phyloP scores from a whole-genome alignment of 2,888 invertebrate species.

The Hirtodrosophila confusa region DNA sequence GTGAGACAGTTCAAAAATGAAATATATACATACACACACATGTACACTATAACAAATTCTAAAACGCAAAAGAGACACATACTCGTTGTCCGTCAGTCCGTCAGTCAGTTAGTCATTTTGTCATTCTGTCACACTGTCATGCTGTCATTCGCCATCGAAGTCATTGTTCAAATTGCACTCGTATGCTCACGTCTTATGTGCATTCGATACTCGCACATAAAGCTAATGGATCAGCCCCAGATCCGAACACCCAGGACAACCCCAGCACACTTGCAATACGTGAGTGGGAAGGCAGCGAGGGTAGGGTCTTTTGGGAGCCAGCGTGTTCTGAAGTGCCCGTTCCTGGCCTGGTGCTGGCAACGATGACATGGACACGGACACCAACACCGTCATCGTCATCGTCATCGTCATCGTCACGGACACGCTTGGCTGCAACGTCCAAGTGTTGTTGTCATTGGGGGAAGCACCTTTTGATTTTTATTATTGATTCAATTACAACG shows the following conservation, averaged over 20 bases:
- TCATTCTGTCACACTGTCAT: slow-evolving; percentile 23
- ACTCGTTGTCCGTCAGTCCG: slow-evolving; percentile 35
- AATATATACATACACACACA: slow-evolving; percentile 59
- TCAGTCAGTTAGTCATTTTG: slow-evolving; percentile 7
- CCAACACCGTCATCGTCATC: not conserved
- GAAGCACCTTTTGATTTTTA: slow-evolving; percentile 62
- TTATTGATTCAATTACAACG: slow-evolving; percentile 75
- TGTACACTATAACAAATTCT: slow-evolving; percentile 58
- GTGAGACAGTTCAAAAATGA: slow-evolving; percentile 75
- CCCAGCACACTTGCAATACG: slow-evolving; percentile 13
- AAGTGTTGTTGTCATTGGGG: slow-evolving; percentile 44
- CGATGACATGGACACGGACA: slow-evolving; percentile 41
- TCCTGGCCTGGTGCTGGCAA: slow-evolving; percentile 29
- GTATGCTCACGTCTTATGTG: slow-evolving; percentile 11
- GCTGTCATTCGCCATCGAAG: slow-evolving; percentile 27
- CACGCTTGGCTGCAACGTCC: slow-evolving; percentile 24
- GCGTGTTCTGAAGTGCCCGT: slow-evolving; percentile 18
- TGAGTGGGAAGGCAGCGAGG: not conserved
- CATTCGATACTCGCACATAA: slow-evolving; percentile 40
- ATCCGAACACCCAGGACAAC: slow-evolving; percentile 34
- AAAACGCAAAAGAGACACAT: slow-evolving; percentile 67
- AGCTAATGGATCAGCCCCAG: slow-evolving; percentile 42
- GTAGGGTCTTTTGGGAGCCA: too few relatives aligned
- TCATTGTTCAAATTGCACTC: slow-evolving; percentile 40
- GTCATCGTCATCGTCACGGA: slow-evolving; percentile 15